These are phyloP conservation scores for Eilema caniola DNA, from an alignment of 2,888 invertebrate species.

Conservation along the genomic window DNA sequence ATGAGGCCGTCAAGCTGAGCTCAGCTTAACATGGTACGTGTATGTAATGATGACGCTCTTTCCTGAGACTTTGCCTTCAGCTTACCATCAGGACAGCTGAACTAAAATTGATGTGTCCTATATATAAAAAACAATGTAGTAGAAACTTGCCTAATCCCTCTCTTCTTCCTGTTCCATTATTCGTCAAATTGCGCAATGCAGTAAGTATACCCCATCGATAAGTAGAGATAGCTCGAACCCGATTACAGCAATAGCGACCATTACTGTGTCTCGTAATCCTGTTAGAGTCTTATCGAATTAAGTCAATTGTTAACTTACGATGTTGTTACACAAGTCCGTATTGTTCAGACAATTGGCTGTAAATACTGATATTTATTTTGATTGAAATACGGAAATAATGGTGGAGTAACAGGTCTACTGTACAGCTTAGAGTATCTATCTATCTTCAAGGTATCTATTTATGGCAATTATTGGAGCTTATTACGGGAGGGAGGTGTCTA, in stretches of 20 bases:
- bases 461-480: neutral
- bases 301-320: conserved; percentile 52
- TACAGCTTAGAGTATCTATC: neutral
- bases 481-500: neutral
- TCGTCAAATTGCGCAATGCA: neutral
- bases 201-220: conserved; percentile 1
- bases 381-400: conserved; percentile 36
- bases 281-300: conserved; percentile 48
- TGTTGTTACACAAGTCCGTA: conserved; percentile 29
- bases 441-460: neutral
- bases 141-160: neutral
- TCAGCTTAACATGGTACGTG: too few relatives aligned
- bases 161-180: neutral
- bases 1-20: too few relatives aligned
- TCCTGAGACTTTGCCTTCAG: too few relatives aligned
- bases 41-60: too few relatives aligned
- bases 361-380: conserved; percentile 45
- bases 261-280: conserved; percentile 33
- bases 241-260: conserved; percentile 31
- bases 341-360: conserved; percentile 38
- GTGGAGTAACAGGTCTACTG: conserved; percentile 15
- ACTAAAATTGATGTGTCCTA: too few relatives aligned
- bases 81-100: too few relatives aligned
- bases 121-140: too few relatives aligned
- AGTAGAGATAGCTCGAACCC: conserved; percentile 14